Base-by-base conservation (phyloP, 2,797 vertebrate species). In the Crenichthys baileyi region DNA sequence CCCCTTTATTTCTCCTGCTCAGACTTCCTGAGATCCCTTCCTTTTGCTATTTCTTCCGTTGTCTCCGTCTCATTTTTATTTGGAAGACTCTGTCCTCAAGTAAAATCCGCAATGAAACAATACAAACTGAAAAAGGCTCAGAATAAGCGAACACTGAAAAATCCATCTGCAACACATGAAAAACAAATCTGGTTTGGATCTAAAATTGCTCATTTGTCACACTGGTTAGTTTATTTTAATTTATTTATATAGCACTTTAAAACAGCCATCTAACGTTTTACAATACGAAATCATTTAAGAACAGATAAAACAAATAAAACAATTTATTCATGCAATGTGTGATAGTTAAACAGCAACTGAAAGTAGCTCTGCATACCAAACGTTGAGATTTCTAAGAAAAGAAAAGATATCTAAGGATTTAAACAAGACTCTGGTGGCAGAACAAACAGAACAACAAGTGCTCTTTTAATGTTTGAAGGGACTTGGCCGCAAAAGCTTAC, bases 31-130 rank as follows among this genome's bases (percentile, higher is more conserved):
- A 3, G 13, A 56, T 44, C 39, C 72, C 74, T 20, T 70, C 29
- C 12, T 39, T 67, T 67, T 22, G 16, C 7, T 1, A 20, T 65
- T 65, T 46, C 75, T 60, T 76, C 78, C 70, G 0, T 48, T 71
- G 73, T 81, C 77, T 83, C n/a, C 75, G 48, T 79, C 18, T 46
- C 0, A 18, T 46, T 29, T 29, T 11, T 2, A 86, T 85, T 75
- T 56, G 82, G 65, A 78, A 51, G 71, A n/a, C 24, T 61, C 77
- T 29, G 58, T 1, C 46, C 67, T 29, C 55, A 78, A 81, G 0
- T 24, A n/a, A 58, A 2, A 72, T 74, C 63, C 36, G 6, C 36
- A 41, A 67, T 67, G 20, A 13, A 84, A 76, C 9, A 76, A 24
- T 7, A 60, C 53, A n/a, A 55, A 65, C 4, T 7, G 11, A 13